Percentiles rank a stretch among this genome's conserved stretches.
phyloP scores from a whole-genome alignment of 2,888 invertebrate species.

The Lasioglossum figueresi region DNA sequence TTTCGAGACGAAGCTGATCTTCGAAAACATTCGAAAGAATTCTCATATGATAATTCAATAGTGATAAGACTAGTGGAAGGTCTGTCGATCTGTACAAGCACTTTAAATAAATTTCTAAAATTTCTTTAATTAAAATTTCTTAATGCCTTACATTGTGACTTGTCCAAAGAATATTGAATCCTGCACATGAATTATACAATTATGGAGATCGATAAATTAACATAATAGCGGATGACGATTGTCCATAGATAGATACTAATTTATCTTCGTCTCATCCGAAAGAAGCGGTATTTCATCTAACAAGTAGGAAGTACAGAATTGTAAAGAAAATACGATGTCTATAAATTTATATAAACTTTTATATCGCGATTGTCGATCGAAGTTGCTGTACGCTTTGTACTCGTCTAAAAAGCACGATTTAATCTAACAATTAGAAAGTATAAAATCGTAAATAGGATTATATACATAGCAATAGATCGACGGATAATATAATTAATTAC shows the following conservation, averaged over 20 bases:
- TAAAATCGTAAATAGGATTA: too few species aligned
- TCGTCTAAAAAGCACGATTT: not conserved
- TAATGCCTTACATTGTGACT: not conserved
- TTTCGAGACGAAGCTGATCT: not conserved
- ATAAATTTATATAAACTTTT: not conserved
- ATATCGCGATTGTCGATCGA: not conserved
- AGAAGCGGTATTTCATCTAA: not conserved
- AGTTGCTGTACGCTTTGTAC: not conserved
- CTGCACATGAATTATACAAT: not conserved
- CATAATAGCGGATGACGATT: not conserved
- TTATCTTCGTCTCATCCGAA: not conserved
- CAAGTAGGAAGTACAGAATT: not conserved
- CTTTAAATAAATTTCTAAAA: too few species aligned
- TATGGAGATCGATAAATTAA: not conserved
- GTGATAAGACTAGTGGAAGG: not conserved
- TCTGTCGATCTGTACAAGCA: not conserved
- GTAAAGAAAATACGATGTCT: not conserved
- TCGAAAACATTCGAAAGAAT: not conserved
- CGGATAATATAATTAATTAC: slow-evolving; percentile 1
- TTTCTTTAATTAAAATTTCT: too few species aligned
- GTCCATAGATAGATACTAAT: not conserved
- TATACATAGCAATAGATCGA: not conserved
- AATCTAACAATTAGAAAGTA: not conserved
- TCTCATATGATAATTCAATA: not conserved
- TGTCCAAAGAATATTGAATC: not conserved